Conservation (phyloP, 2,888 invertebrate species). For the Ectemnius continuus region DNA sequence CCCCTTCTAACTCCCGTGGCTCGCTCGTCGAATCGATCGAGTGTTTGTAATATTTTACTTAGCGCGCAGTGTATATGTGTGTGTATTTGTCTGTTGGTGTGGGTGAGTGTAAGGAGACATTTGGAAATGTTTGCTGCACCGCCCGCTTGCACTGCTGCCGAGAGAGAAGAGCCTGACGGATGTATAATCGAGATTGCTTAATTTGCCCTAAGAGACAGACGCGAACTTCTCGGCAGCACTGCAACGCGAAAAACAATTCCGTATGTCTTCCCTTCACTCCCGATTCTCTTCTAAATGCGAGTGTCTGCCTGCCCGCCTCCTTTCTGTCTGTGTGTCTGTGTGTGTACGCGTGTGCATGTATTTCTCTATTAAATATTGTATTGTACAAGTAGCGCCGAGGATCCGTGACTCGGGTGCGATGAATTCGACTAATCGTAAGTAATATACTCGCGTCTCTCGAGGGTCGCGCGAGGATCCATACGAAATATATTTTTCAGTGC, state of each 20-base stretch:
- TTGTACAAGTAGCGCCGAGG: conserved; percentile 29
- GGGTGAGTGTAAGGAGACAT: too few species aligned
- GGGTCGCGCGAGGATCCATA: conserved; percentile 51
- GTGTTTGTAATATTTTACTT: conserved; percentile 35
- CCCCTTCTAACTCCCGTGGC: conserved; percentile 37
- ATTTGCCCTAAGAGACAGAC: neutral
- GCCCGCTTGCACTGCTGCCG: neutral
- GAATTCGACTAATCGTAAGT: conserved; percentile 53
- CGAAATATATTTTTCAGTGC: conserved; percentile 53
- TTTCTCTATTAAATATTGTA: neutral
- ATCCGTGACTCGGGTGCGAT: conserved; percentile 41
- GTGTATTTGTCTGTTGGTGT: too few species aligned
- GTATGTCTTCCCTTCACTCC: too few species aligned
- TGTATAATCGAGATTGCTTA: neutral
- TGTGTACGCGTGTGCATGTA: conserved; percentile 34
- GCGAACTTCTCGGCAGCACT: neutral
- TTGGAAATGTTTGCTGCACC: too few species aligned
- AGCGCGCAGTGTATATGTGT: conserved; percentile 37
- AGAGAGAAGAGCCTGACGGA: neutral
- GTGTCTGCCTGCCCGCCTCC: neutral
- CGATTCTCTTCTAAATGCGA: neutral
- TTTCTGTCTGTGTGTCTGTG: neutral
- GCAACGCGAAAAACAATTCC: too few species aligned
- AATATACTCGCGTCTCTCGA: conserved; percentile 52
- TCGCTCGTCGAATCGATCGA: conserved; percentile 64